Percentiles rank a stretch among this genome's conserved stretches.
These are phyloP conservation scores for Elegia similella DNA, from an alignment of 2,888 invertebrate species.

Conservation along the genomic window DNA sequence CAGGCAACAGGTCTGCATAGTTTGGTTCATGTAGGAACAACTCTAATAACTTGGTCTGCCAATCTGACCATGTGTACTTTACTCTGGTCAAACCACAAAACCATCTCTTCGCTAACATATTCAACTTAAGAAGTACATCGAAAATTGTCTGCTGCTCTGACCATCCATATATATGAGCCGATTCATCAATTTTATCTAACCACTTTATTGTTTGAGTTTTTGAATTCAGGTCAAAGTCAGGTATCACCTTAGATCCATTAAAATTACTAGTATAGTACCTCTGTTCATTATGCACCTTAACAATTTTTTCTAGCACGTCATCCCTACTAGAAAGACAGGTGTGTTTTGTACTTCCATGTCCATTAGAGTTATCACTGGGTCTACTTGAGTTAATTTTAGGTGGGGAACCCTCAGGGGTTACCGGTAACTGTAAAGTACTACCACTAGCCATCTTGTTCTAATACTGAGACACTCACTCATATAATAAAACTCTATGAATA, in stretches of 20 bases:
- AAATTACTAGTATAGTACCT: too few relatives aligned
- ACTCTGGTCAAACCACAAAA: conserved; percentile 25
- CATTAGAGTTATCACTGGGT: too few relatives aligned
- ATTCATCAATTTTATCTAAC: conserved; percentile 26
- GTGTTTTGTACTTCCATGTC: too few relatives aligned
- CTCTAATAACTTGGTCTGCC: conserved; percentile 21
- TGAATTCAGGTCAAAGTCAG: conserved; percentile 23
- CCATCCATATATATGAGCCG: conserved; percentile 27
- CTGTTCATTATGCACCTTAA: too few relatives aligned
- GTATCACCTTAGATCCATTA: conserved; percentile 1
- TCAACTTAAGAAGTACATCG: conserved; percentile 24
- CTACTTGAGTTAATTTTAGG: too few relatives aligned
- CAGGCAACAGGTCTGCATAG: conserved; percentile 22
- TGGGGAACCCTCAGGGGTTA: too few relatives aligned
- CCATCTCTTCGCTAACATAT: conserved; percentile 26
- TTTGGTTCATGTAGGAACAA: conserved; percentile 26
- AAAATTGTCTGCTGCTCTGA: conserved; percentile 26
- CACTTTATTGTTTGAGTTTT: conserved; percentile 24
- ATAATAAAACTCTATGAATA: too few relatives aligned
- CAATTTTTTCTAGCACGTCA: too few relatives aligned
- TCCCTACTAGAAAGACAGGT: too few relatives aligned
- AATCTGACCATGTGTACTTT: conserved; percentile 25
- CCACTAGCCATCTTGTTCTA: too few relatives aligned
- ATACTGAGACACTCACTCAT: too few relatives aligned
- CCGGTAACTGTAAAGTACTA: too few relatives aligned